Evolutionary conservation across 2,888 invertebrate genomes (phyloP).

Genomic region (Choreutis nemorana): DNA sequence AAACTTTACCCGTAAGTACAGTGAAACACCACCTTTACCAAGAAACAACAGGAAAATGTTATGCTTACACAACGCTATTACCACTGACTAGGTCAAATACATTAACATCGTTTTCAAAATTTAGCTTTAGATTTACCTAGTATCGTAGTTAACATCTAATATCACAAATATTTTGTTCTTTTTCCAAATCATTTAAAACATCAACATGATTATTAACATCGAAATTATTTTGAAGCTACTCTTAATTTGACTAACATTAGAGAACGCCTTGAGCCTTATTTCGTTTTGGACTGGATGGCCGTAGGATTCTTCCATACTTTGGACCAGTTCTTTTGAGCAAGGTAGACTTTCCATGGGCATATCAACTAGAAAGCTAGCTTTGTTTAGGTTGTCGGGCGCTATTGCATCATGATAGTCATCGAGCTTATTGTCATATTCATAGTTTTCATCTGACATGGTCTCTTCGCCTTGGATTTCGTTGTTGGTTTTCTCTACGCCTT

Average conservation of each 20-base stretch:
- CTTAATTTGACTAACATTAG: conserved; percentile 25
- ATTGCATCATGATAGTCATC: conserved; percentile 37
- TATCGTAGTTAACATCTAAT: conserved; percentile 52
- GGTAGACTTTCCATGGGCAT: conserved; percentile 49
- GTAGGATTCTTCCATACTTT: conserved; percentile 46
- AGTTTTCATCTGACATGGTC: conserved; percentile 36
- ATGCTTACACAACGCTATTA: no score
- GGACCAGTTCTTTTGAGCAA: conserved; percentile 54
- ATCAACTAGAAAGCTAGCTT: conserved; percentile 42
- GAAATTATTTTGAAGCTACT: conserved; percentile 27
- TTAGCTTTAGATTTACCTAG: no score
- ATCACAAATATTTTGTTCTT: conserved; percentile 49
- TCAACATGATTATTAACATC: conserved; percentile 24
- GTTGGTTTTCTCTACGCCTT: conserved; percentile 29
- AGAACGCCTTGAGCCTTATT: conserved; percentile 51
- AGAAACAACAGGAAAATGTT: no score
- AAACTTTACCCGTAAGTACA: no score
- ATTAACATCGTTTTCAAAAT: no score
- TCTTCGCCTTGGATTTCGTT: conserved; percentile 29
- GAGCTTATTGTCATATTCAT: conserved; percentile 49
- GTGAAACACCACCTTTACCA: no score
- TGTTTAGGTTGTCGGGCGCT: conserved; percentile 23
- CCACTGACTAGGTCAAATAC: no score
- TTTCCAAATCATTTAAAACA: conserved; percentile 15
- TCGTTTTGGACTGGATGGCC: conserved; percentile 57